Percentiles rank a stretch among this genome's conserved stretches.
phyloP scores from a whole-genome alignment of 1,140 invertebrate species.

The Drosophila paulistorum region DNA sequence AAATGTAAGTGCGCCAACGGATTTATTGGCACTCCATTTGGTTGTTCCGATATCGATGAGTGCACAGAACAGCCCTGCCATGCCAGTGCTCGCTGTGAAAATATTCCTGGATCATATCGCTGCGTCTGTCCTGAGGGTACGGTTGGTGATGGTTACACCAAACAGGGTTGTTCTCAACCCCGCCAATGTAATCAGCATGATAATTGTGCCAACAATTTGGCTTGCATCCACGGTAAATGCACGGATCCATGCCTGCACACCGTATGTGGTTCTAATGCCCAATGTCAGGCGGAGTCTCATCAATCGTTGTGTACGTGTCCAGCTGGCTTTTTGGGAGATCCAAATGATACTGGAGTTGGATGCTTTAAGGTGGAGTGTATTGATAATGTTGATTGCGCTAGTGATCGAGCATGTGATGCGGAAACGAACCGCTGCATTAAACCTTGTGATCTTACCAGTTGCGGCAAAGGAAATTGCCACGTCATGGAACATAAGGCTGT shows the following conservation, averaged over 20 bases:
- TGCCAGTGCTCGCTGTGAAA: slow-evolving; percentile 89
- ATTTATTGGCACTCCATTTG: slow-evolving; percentile 87
- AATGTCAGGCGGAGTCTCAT: slow-evolving; percentile 89
- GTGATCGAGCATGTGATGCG: slow-evolving; percentile 89
- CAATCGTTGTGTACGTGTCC: slow-evolving; percentile 89
- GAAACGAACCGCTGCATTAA: slow-evolving; percentile 91
- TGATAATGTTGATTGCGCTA: slow-evolving; percentile 89
- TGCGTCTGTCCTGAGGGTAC: slow-evolving; percentile 90
- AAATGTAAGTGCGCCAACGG: slow-evolving; percentile 91
- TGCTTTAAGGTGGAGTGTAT: slow-evolving; percentile 94
- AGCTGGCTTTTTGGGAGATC: slow-evolving; percentile 91
- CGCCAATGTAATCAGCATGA: slow-evolving; percentile 88
- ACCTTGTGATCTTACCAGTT: slow-evolving; percentile 89
- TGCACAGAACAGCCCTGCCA: slow-evolving; percentile 92
- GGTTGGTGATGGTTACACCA: slow-evolving; percentile 90
- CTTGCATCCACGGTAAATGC: slow-evolving; percentile 89
- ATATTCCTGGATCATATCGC: slow-evolving; percentile 90
- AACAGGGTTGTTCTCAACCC: slow-evolving; percentile 88
- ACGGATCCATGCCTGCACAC: slow-evolving; percentile 88
- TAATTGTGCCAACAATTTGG: slow-evolving; percentile 89
- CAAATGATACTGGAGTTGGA: slow-evolving; percentile 87
- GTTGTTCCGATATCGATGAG: slow-evolving; percentile 91
- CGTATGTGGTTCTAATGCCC: slow-evolving; percentile 89
- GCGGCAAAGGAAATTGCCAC: slow-evolving; percentile 89
- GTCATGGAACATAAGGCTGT: slow-evolving; percentile 87